Percentiles rank a stretch among this genome's conserved stretches.
These are phyloP conservation scores for Melipona quadrifasciata DNA, from an alignment of 1,140 invertebrate species.

Conservation along the genomic window DNA sequence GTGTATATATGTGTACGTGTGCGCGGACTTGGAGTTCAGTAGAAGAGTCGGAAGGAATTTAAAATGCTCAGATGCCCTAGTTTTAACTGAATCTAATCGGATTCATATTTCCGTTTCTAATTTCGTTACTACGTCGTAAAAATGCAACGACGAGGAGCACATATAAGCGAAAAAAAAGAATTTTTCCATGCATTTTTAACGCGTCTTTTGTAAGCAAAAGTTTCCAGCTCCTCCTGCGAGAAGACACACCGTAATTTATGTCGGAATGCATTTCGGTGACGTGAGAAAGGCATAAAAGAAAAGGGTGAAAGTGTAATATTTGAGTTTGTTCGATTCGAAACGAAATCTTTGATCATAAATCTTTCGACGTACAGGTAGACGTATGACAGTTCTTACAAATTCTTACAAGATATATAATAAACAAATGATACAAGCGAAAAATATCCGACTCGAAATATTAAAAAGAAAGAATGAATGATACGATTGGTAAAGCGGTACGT, in stretches of 20 bases:
- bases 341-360: too few species aligned
- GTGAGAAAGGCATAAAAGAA: neutral
- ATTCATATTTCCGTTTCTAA: conserved; percentile 33
- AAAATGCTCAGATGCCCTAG: conserved; percentile 25
- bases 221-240: neutral
- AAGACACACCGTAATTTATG: neutral
- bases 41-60: conserved; percentile 48
- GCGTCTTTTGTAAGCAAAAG: neutral
- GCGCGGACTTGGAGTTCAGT: conserved; percentile 61
- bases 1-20: neutral
- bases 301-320: neutral
- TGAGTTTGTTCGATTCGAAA: neutral
- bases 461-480: too few species aligned
- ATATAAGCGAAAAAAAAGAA: neutral
- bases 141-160: neutral
- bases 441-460: neutral
- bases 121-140: neutral
- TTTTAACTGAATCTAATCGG: conserved; percentile 39
- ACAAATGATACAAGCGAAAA: neutral
- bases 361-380: too few species aligned
- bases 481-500: neutral
- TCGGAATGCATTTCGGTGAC: neutral
- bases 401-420: too few species aligned
- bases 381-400: too few species aligned
- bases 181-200: neutral